A percentile compares a stretch with the other conserved stretches of the same genome.
phyloP scores from a whole-genome alignment of 1,140 invertebrate genomes.

The Diabrotica undecimpunctata region DNA sequence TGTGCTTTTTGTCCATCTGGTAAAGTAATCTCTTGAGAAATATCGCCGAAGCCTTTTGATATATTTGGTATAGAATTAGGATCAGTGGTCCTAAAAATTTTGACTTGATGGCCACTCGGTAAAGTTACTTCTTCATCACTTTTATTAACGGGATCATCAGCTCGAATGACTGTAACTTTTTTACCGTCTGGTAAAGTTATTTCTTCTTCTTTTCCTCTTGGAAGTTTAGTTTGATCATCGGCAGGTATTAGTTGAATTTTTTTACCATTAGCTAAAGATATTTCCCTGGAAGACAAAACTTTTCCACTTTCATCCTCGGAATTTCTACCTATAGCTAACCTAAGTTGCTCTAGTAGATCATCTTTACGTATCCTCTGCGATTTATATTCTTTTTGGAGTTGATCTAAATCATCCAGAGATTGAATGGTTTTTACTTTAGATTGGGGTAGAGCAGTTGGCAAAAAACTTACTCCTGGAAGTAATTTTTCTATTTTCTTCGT shows the following conservation, averaged over 20 bases:
- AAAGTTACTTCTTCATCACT: conserved; percentile 50
- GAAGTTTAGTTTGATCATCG: conserved; percentile 60
- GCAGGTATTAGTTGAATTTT: conserved; percentile 69
- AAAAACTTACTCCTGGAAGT: conserved; percentile 20
- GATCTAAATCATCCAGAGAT: conserved; percentile 41
- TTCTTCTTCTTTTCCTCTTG: conserved; percentile 54
- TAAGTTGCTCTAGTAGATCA: conserved; percentile 66
- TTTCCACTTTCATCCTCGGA: conserved; percentile 58
- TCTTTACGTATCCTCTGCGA: conserved; percentile 50
- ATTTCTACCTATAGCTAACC: conserved; percentile 65
- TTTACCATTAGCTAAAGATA: conserved; percentile 69
- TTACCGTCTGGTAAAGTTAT: conserved; percentile 69
- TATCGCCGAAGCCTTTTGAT: conserved; percentile 30
- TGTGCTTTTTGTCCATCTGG: conserved; percentile 72
- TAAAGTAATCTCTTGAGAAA: conserved; percentile 55
- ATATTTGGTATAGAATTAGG: conserved; percentile 56
- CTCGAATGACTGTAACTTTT: conserved; percentile 67
- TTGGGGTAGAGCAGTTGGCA: conserved; percentile 35
- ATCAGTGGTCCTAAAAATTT: conserved; percentile 63
- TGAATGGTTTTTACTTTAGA: conserved; percentile 38
- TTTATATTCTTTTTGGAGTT: conserved; percentile 45
- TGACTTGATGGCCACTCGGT: conserved; percentile 68
- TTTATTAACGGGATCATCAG: conserved; percentile 54
- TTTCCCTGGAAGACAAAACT: conserved; percentile 68
- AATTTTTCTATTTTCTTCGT: conserved; percentile 25